These are phyloP conservation scores for Sarcophaga bullata DNA, from an alignment of 1,140 invertebrate species.

Conservation along the genomic window DNA sequence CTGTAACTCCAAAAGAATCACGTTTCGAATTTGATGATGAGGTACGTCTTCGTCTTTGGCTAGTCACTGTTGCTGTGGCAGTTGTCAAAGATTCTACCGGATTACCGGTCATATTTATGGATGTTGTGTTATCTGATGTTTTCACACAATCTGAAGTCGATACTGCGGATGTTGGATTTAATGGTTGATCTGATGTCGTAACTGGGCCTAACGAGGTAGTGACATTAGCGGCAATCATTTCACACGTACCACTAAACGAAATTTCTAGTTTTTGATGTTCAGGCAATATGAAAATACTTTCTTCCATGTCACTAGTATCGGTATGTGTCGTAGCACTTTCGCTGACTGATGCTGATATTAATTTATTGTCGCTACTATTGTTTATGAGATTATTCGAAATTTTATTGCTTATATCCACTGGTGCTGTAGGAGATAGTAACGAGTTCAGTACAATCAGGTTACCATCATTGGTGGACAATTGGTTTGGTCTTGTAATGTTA, in stretches of 20 bases:
- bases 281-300: slow-evolving; percentile 50
- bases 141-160: neutral
- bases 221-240: slow-evolving; percentile 43
- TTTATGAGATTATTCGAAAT: slow-evolving; percentile 28
- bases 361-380: slow-evolving; percentile 29
- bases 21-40: slow-evolving; percentile 46
- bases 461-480: slow-evolving; percentile 40
- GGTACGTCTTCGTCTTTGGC: slow-evolving; percentile 45
- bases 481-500: slow-evolving; percentile 39
- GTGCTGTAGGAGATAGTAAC: neutral
- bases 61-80: neutral
- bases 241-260: slow-evolving; percentile 46
- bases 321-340: neutral
- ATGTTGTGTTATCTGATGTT: neutral
- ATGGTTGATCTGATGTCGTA: neutral
- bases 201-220: slow-evolving; percentile 23
- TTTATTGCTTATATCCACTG: slow-evolving; percentile 8
- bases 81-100: neutral
- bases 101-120: neutral
- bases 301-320: slow-evolving; percentile 44
- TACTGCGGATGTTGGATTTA: slow-evolving; percentile 30
- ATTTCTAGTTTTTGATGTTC: slow-evolving; percentile 50
- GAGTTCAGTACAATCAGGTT: neutral
- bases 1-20: slow-evolving; percentile 28
- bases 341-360: neutral